Base-by-base conservation (phyloP, 2,113 vertebrate species). In the Alosa alosa region DNA sequence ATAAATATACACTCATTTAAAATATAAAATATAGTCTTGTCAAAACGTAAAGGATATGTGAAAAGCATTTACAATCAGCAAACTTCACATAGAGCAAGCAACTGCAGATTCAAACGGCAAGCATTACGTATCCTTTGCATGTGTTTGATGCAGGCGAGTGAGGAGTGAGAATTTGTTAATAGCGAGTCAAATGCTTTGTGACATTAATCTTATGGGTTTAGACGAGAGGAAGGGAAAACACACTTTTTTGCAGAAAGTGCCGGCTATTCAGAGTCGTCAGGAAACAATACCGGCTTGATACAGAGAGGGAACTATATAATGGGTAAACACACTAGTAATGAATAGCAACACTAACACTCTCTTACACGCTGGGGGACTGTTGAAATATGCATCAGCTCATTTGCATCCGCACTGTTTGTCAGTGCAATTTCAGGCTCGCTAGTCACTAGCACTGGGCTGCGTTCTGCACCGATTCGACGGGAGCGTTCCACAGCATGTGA, bases 341-440 rank as follows among this genome's bases (percentile, higher is more conserved):
- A 82, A 88, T 36, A 36, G 17, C 68, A 47, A 50, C 44, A 36
- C 82, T 84, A 82, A 45, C 82, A 45, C 41, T 15, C 52, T 57
- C 68, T 81, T 36, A 78, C 72, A 78, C 87, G 84, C 50, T 82
- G 82, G 86, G 89, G 18, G n/a, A 39, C 86, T 83, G 18, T 49
- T 41, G 45, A 87, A 88, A 88, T 39, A 86, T 81, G 81, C 84
- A 87, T 55, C 39, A 84, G 82, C 82, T 86, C 83, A 86, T 88
- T 88, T 84, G 64, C 57, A 50, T 85, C 47, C 44, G 84, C 36
- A 36, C 31, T 81, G 81, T 52, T 78, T 39, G 84, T 84, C 78
- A 57, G 50, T 60, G 81, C 3, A 49, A 86, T 88, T 83, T 83
- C 36, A 86, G 64, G 85, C 85, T 22, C 52, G 44, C 52, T 72